Base-by-base conservation (phyloP, 1,140 invertebrate genomes). In the Drosophila insularis region DNA sequence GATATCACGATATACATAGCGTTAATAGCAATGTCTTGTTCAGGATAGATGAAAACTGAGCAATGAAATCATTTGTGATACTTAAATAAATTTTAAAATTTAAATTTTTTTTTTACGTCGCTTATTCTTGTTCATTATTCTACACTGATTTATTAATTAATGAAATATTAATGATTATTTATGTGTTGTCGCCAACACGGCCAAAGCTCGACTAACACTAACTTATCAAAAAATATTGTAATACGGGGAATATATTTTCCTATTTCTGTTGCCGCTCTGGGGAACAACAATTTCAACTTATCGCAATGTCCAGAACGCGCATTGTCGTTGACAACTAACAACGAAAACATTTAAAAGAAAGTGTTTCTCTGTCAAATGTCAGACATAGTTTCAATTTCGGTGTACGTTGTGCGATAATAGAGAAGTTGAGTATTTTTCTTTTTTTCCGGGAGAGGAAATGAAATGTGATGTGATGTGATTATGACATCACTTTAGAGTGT, bases 321-420 rank as follows among this genome's bases (percentile, higher is more conserved):
- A 19, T 19, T 37, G 4, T 23, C 62, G 68, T 65, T 62, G 55
- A 71, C 55, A 60, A 54, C 55, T 32, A 53, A 58, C 55, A 64
- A 35, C 54, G 37, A 56, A 46, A 61, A 58, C 68, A 66, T 72
- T 63, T 65, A 55, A 78, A 80, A 80, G 78, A 80, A 80, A 80
- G 78, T 80, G 78, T 80, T 80, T 80, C 68, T 72, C 78, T 80
- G 78, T 80, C 78, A 80, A 80, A 76, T 80, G 78, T 80, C 78
- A 76, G 63, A 11, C 46, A 46, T 23, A 46, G 68, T 54, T 71
- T 64, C 61, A 70, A 63, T 73, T 58, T 59, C 78, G 55, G 63
- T 50, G 8, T 50, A 50, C 19, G 17, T 21, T 50, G 43, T 50
- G 43, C 63, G 74, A 61, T 39, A 62, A 62, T 66, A 71, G 53